These are phyloP conservation scores for Paramuricea clavata DNA, from an alignment of 92 coral and sea anemone species.

Conservation along the genomic window DNA sequence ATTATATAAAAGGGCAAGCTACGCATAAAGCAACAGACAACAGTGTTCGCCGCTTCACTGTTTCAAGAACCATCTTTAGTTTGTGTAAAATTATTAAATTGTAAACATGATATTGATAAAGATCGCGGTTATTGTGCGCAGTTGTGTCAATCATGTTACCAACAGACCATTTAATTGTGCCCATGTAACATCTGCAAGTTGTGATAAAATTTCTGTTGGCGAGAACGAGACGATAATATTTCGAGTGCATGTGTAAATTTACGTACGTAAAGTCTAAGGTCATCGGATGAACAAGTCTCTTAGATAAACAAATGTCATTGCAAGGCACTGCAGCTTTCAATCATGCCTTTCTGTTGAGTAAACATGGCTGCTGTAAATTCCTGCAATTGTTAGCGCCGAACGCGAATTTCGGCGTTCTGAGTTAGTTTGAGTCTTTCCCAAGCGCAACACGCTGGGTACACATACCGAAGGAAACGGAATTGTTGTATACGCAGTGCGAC, in stretches of 20 bases:
- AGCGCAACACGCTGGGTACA: conserved; percentile 27
- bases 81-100: not conserved
- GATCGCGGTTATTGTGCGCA: conserved; percentile 4
- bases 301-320: conserved; percentile 46
- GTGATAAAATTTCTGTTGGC: conserved; percentile 40
- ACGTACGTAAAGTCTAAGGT: conserved; percentile 24
- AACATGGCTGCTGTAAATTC: conserved; percentile 41
- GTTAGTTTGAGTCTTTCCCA: conserved; percentile 33
- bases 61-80: not conserved
- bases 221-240: conserved; percentile 26
- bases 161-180: conserved; percentile 27
- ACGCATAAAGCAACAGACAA: not conserved
- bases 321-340: conserved; percentile 30
- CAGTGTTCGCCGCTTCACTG: no score
- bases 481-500: conserved; percentile 30
- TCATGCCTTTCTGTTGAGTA: conserved; percentile 51
- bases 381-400: conserved; percentile 34
- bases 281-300: conserved; percentile 30
- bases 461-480: conserved; percentile 44
- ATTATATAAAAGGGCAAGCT: no score
- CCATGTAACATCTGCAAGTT: conserved; percentile 25
- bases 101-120: not conserved
- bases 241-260: conserved; percentile 3
- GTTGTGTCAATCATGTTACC: conserved; percentile 22
- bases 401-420: conserved; percentile 16